Evolutionary conservation across 2,888 invertebrate species (phyloP), one percentile per base, ranked within the genome.

Genomic region (Taphrorychus bicolor): DNA sequence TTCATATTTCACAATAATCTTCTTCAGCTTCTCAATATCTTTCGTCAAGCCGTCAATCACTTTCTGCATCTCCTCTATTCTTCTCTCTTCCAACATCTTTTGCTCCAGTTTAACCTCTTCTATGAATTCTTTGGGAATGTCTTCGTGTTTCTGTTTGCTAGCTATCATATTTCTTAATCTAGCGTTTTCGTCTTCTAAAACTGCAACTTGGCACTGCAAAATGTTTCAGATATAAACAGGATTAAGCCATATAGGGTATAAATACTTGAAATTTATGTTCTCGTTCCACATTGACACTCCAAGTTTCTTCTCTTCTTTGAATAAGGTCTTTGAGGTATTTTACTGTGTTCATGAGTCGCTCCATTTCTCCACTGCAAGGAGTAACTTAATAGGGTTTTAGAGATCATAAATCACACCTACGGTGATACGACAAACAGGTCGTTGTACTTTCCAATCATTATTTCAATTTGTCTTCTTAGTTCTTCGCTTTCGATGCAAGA

Each of bases 1-100:
- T 65, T 76, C 77, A 45, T 75, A 71, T 74, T 79, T 79, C 4
- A 76, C 69, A 32, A 79, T 76, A 48, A 79, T 79, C 59, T 76
- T 76, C 69, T 75, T 78, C 63, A 78, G 71, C 17, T 74, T 69
- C 1, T 54, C 72, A 59, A 72, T 68, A 60, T 75, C 74, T 52
- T 74, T 74, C 17, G 69, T 68, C 17, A 71, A 18, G 24, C 52
- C 40, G 41, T 72, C 63, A 5, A 61, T 41, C 9, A 53, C 62
- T 52, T 66, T 57, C 21, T 62, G 59, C 53, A 53, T 51, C 57
- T 64, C 67, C 7, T 66, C 64, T 7, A 56, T 7, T 40, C 67
- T 22, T 56, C 58, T 19, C 64, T 67, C 56, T 42, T 70, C 63
- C 21, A 63, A 7, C 32, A 59, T 22, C 5, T 49, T 41, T 40